phyloP scores from a whole-genome alignment of 2,888 invertebrate genomes.

The Cheilosia vernalis region DNA sequence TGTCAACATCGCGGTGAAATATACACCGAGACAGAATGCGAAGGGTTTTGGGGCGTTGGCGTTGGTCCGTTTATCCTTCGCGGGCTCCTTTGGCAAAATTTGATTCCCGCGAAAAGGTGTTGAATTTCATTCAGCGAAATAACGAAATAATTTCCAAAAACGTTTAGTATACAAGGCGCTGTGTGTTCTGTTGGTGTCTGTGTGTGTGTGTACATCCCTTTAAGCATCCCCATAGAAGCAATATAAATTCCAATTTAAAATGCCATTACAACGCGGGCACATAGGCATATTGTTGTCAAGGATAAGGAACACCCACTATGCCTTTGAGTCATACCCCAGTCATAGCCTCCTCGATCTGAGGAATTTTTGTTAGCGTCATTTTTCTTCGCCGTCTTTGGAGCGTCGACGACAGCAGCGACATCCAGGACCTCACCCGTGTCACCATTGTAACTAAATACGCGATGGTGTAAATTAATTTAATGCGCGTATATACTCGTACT shows the following conservation, averaged over 20 bases:
- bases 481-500: constrained; percentile 47
- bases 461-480: constrained; percentile 74
- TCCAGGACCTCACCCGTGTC: background rate
- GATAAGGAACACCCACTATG: constrained; percentile 10
- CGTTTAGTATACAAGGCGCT: constrained; percentile 36
- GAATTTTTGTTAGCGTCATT: constrained; percentile 68
- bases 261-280: constrained; percentile 65
- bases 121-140: constrained; percentile 67
- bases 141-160: constrained; percentile 64
- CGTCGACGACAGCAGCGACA: constrained; percentile 20
- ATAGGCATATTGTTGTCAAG: constrained; percentile 65
- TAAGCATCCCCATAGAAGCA: constrained; percentile 35
- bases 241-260: constrained; percentile 75
- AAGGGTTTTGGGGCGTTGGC: constrained; percentile 3
- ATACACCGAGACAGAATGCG: constrained; percentile 4
- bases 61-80: constrained; percentile 49
- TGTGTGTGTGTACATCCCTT: background rate
- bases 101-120: constrained; percentile 71
- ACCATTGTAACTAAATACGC: constrained; percentile 59
- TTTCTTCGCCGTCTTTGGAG: constrained; percentile 47
- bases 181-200: background rate
- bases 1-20: constrained; percentile 41
- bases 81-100: constrained; percentile 45
- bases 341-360: background rate
- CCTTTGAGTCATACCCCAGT: background rate